phyloP scores from a whole-genome alignment of 2,113 vertebrate genomes.

The Gorsachius goisagi region DNA sequence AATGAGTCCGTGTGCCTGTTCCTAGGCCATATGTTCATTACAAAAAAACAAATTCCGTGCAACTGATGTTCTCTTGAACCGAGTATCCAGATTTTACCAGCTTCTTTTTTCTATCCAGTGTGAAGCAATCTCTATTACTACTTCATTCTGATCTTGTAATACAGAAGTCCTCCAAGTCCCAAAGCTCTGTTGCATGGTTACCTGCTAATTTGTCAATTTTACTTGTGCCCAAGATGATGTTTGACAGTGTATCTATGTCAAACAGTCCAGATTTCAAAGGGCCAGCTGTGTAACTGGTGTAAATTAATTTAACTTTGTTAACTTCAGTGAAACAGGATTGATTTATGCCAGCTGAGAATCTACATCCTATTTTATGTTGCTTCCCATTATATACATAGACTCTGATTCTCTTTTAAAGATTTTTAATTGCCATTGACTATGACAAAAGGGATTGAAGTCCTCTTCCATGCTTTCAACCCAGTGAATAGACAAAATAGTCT shows the following conservation, averaged over 20 bases:
- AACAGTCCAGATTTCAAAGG: background rate
- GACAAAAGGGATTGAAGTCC: background rate
- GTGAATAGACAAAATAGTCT: background rate
- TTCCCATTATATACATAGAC: background rate
- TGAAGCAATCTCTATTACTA: background rate
- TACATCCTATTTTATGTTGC: background rate
- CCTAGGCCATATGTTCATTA: background rate
- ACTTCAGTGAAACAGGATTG: background rate
- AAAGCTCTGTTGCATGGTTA: background rate
- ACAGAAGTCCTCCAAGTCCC: background rate
- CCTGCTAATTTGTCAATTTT: background rate
- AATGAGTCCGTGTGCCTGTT: background rate
- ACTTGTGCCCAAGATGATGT: background rate
- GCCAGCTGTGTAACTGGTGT: background rate
- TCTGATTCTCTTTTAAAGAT: background rate
- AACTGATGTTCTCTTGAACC: background rate
- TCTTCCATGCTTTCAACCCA: background rate
- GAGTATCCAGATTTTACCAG: background rate
- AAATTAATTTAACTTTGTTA: background rate
- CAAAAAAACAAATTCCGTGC: background rate
- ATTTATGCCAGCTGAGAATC: conserved; percentile 2
- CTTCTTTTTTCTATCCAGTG: background rate
- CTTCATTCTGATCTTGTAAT: background rate
- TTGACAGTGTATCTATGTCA: background rate
- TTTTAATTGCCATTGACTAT: background rate